Evolutionary conservation across 1,140 invertebrate species (phyloP), one percentile per base, ranked within the genome.

Genomic region (Mercenaria mercenaria): DNA sequence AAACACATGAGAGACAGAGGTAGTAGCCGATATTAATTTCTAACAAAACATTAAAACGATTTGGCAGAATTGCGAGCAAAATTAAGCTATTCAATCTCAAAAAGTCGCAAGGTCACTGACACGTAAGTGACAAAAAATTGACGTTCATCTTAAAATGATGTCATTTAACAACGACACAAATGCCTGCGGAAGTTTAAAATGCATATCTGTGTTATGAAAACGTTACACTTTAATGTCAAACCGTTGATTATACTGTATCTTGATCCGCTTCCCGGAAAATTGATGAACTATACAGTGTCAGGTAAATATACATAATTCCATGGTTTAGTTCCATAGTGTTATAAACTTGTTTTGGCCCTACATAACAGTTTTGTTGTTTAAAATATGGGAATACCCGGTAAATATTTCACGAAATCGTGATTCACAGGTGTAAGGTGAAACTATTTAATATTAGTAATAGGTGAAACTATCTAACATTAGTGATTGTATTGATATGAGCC

Each of bases 71-170:
- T 32, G 59, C 10, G 59, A n/a, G 59, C 59, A 61, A 34, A 64
- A 74, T 74, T 37, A 74, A 76, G 11, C 39, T 76, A 76, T 76
- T 39, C 72, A 43, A 76, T 76, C 23, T 76, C 69, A 74, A 74
- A 74, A 74, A 74, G 69, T 74, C 69, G 13, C 69, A 15, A 74
- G 39, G 39, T 11, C 39, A 41, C 32, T 37, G 8, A 34, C 32
- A 74, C 13, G 43, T 43, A 32, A 76, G 2, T 23, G 23, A 23
- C 39, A 76, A 26, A 1, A 41, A 76, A 41, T 76, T 76, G 37
- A 76, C 72, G 43, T 26, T 26, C 39, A 43, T 23, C 13, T 76
- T 76, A 47, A 76, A 39, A 76, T 76, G 34, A 76, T 43, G 72
- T 43, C 34, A 76, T 76, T 76, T 41, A 8, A 76, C 72, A 41